Conservation (phyloP, 1,140 invertebrate species). For the Dinoponera quadriceps region DNA sequence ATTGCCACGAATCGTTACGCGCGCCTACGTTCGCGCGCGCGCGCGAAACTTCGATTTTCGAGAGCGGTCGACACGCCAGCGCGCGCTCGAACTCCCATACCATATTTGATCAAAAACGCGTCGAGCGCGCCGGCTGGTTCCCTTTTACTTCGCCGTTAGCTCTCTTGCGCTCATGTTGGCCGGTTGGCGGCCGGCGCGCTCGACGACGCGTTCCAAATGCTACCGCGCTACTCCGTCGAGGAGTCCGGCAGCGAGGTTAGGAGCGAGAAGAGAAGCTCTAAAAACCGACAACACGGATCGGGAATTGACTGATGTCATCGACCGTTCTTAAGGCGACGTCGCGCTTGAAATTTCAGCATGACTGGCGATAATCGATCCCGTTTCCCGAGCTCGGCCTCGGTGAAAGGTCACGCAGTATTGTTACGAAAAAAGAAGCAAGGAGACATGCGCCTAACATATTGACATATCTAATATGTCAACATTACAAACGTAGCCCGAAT, state of each 20-base stretch:
- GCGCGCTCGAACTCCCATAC: constrained; percentile 53
- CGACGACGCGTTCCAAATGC: constrained; percentile 40
- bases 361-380: constrained; percentile 1
- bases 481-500: too few species aligned
- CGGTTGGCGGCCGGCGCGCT: too few species aligned
- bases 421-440: too few species aligned
- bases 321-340: constrained; percentile 11
- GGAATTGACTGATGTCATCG: constrained; percentile 24
- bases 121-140: constrained; percentile 19
- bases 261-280: neutral
- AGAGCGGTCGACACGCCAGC: constrained; percentile 45
- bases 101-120: constrained; percentile 69
- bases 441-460: too few species aligned
- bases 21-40: neutral
- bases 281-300: constrained; percentile 3
- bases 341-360: constrained; percentile 3
- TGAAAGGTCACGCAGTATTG: too few species aligned
- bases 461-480: too few species aligned
- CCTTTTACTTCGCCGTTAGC: constrained; percentile 65
- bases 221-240: constrained; percentile 7
- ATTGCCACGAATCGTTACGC: too few species aligned
- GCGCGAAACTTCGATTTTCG: constrained; percentile 26
- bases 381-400: too few species aligned
- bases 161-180: constrained; percentile 14
- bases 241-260: neutral